Evolutionary conservation across 2,113 vertebrate genomes (phyloP).

Genomic region (Gulo gulo): DNA sequence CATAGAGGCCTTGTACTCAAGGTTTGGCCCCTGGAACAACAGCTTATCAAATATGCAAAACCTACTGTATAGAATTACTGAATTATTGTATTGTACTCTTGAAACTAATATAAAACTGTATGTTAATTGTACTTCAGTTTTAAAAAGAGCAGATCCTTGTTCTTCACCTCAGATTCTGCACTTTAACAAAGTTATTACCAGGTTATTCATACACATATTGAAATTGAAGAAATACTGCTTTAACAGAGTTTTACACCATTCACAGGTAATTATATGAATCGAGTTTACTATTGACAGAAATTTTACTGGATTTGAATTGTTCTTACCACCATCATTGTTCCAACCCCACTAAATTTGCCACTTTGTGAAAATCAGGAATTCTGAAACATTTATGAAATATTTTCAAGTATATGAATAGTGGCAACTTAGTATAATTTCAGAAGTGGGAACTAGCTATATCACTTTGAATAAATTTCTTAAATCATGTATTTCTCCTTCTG

Average conservation of each 20-base stretch:
- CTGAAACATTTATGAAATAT: constrained; percentile 4
- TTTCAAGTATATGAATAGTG: constrained; percentile 1
- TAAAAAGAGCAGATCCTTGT: neutral
- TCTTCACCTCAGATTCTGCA: neutral
- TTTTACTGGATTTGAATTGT: constrained; percentile 14
- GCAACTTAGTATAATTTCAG: constrained; percentile 1
- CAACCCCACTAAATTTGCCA: neutral
- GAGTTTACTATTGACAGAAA: neutral
- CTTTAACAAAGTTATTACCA: neutral
- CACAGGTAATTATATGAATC: neutral
- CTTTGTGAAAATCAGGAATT: constrained; percentile 16
- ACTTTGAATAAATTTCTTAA: neutral
- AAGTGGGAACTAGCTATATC: neutral
- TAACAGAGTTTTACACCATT: neutral
- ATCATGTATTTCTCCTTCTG: neutral
- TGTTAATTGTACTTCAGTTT: neutral
- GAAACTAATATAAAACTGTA: neutral
- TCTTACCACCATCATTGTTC: neutral
- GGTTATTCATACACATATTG: neutral
- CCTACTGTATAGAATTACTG: neutral
- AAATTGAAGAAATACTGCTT: neutral
- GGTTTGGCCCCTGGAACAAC: neutral
- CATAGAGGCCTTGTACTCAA: neutral
- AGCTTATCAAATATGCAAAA: neutral
- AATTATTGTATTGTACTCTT: neutral